Conservation (phyloP, 2,888 invertebrate genomes). For the Thera britannica region DNA sequence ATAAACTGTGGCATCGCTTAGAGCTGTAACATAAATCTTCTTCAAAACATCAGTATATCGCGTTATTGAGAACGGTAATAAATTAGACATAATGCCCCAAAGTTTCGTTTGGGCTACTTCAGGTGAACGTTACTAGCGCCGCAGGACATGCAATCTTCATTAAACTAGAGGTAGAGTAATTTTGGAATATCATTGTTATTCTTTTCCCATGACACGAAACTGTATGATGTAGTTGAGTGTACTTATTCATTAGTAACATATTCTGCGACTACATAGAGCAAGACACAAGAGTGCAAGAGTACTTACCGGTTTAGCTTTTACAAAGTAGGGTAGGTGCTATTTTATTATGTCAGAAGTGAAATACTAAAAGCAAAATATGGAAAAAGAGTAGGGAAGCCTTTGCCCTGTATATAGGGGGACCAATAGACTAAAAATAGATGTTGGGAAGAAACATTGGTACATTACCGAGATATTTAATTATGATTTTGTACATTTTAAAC, state of each 20-base stretch:
- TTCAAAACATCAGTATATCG: constrained; percentile 67
- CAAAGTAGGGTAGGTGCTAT: no score
- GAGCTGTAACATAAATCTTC: constrained; percentile 78
- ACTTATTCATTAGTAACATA: neutral
- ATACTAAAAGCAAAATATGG: no score
- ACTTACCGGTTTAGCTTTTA: no score
- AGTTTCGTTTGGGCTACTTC: constrained; percentile 76
- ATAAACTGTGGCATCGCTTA: constrained; percentile 52
- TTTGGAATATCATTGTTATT: constrained; percentile 16
- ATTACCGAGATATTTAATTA: no score
- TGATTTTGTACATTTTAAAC: no score
- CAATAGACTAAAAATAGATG: neutral
- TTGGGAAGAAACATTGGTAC: no score
- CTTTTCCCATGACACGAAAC: constrained; percentile 1
- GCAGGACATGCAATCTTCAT: constrained; percentile 76
- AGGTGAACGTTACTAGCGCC: constrained; percentile 77
- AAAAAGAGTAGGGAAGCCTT: no score
- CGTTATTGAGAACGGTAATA: constrained; percentile 71
- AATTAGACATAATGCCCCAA: constrained; percentile 76
- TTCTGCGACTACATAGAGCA: neutral
- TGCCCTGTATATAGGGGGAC: no score
- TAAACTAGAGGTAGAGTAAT: constrained; percentile 45
- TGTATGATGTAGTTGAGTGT: neutral
- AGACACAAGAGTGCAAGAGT: no score
- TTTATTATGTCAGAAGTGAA: no score